Evolutionary conservation across 2,113 vertebrate genomes (phyloP).

Genomic region (Pangasianodon hypophthalmus): DNA sequence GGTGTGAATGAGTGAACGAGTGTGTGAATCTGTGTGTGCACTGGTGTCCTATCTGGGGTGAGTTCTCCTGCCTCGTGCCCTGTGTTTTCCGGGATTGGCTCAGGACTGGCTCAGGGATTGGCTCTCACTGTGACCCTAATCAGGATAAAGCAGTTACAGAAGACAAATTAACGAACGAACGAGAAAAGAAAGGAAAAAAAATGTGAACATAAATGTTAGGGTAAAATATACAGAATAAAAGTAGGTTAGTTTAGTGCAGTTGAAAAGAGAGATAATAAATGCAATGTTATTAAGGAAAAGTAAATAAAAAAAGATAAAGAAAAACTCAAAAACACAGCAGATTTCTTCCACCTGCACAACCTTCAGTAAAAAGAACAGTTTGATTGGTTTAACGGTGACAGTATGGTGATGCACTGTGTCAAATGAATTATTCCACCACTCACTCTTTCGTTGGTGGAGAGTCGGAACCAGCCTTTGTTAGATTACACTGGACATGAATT

Average conservation of each 20-base stretch:
- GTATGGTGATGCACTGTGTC: conserved; percentile 11
- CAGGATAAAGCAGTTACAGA: not conserved
- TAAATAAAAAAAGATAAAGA: not conserved
- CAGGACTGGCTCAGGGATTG: not conserved
- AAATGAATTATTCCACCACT: conserved; percentile 28
- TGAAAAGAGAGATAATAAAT: not conserved
- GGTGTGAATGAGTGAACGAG: not conserved
- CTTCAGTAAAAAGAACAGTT: not conserved
- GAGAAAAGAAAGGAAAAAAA: not conserved
- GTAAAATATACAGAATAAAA: no score
- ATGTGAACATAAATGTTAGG: not conserved
- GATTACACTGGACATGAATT: not conserved
- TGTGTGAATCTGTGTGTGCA: no score
- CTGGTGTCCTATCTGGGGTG: not conserved
- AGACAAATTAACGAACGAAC: not conserved
- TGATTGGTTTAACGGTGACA: conserved; percentile 27
- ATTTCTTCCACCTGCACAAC: not conserved
- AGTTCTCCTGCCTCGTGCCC: not conserved
- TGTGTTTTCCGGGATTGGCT: not conserved
- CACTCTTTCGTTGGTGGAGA: conserved; percentile 11
- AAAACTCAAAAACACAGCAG: not conserved
- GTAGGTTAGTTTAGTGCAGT: not conserved
- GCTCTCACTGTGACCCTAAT: not conserved
- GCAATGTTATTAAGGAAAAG: not conserved
- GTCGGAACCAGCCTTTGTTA: not conserved